These are phyloP conservation scores for Bombus polaris DNA, from an alignment of 1,140 invertebrate genomes.

Conservation along the genomic window DNA sequence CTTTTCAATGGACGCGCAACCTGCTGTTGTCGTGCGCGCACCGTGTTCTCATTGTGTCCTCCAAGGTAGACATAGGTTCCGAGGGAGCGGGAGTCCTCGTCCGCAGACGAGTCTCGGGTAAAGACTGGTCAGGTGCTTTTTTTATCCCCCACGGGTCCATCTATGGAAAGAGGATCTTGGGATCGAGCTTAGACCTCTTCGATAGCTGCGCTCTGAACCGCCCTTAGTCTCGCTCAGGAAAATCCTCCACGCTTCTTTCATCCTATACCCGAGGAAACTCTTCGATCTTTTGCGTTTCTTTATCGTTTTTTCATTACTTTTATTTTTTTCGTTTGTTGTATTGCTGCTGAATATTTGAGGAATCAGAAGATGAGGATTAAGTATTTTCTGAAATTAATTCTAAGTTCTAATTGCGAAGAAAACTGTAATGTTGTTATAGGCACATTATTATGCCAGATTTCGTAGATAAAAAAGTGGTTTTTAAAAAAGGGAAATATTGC, in stretches of 20 bases:
- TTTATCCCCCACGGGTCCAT: conserved; percentile 25
- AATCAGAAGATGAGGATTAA: background rate
- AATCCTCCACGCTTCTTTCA: background rate
- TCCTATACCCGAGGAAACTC: background rate
- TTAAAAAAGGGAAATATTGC: background rate
- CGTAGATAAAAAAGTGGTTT: background rate
- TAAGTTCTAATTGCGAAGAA: background rate
- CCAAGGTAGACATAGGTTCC: background rate
- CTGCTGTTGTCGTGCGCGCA: background rate
- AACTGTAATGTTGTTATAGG: background rate
- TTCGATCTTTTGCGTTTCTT: background rate
- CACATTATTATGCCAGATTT: too few relatives aligned
- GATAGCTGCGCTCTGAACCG: background rate
- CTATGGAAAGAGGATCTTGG: conserved; percentile 43
- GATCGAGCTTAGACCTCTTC: background rate
- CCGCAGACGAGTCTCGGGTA: conserved; percentile 11
- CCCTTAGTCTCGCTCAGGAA: background rate
- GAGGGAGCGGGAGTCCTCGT: background rate
- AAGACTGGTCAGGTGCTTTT: conserved; percentile 43
- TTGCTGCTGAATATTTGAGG: background rate
- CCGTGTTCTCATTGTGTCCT: conserved; percentile 11
- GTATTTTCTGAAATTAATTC: background rate
- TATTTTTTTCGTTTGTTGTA: background rate
- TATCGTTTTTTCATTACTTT: background rate
- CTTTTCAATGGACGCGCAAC: conserved; percentile 23